A percentile compares a stretch with the other conserved stretches of the same genome.
Evolutionary conservation across 2,113 vertebrate species (phyloP).

Genomic region (Morone saxatilis): DNA sequence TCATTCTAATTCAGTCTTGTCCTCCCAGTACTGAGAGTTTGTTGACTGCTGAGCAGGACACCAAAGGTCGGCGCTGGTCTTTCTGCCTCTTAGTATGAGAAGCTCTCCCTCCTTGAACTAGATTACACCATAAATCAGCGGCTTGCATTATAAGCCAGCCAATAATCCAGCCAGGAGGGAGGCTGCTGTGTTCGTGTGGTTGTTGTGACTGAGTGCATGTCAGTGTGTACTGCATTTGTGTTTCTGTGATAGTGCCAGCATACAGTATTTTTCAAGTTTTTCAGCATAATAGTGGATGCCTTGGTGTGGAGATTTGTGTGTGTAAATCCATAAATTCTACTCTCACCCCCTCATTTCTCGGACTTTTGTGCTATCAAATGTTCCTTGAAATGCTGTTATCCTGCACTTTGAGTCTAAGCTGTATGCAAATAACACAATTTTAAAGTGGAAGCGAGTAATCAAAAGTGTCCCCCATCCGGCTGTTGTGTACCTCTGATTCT

Average conservation of each 20-base stretch:
- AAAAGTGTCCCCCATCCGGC: too few species aligned
- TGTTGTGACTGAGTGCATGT: background rate
- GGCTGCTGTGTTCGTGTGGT: slow-evolving; percentile 11
- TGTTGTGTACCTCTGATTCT: background rate
- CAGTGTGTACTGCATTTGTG: background rate
- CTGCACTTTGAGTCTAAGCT: background rate
- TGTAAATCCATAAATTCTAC: background rate
- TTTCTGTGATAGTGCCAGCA: background rate
- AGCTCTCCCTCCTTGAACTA: slow-evolving; percentile 47
- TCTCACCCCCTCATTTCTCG: background rate
- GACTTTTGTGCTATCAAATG: background rate
- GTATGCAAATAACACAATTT: background rate
- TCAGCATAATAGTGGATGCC: background rate
- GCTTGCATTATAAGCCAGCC: slow-evolving; percentile 24
- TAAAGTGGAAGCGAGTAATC: background rate
- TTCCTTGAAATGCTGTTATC: background rate
- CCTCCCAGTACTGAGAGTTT: slow-evolving; percentile 39
- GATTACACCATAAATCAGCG: slow-evolving; percentile 62
- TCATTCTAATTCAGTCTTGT: slow-evolving; percentile 34
- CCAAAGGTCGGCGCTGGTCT: slow-evolving; percentile 54
- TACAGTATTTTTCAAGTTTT: background rate
- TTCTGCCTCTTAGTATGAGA: slow-evolving; percentile 44
- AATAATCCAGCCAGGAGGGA: slow-evolving; percentile 41
- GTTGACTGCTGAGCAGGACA: slow-evolving; percentile 48
- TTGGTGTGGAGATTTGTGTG: background rate